Evolutionary conservation across 2,888 invertebrate genomes (phyloP).

Genomic region (Harpalus rubripes): DNA sequence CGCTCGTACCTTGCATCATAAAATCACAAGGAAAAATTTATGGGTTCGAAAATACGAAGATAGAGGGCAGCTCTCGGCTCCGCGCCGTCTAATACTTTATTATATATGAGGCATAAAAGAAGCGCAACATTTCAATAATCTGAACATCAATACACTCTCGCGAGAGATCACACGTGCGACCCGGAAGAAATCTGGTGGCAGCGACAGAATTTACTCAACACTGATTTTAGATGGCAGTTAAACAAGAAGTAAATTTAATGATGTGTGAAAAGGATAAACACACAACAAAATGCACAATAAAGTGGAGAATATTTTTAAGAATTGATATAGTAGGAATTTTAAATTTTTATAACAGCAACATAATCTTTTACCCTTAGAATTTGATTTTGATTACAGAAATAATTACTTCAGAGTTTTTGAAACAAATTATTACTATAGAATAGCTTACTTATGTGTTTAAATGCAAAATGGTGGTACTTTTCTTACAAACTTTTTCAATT

Average conservation of each 20-base stretch:
- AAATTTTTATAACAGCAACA: no score
- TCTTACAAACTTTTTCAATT: no score
- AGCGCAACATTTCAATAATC: constrained; percentile 64
- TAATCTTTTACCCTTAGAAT: no score
- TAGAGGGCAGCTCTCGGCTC: constrained; percentile 43
- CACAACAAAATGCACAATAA: constrained; percentile 3
- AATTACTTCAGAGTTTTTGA: no score
- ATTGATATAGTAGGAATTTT: no score
- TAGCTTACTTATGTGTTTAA: no score
- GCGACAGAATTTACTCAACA: background rate
- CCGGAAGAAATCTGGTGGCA: background rate
- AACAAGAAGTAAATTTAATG: constrained; percentile 34
- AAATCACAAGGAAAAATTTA: constrained; percentile 63
- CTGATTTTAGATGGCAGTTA: constrained; percentile 1
- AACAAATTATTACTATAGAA: no score
- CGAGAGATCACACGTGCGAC: constrained; percentile 4
- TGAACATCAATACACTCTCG: constrained; percentile 63
- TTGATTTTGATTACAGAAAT: no score
- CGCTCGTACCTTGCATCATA: constrained; percentile 52
- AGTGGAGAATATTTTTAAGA: background rate
- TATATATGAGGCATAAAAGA: constrained; percentile 66
- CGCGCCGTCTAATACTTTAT: constrained; percentile 63
- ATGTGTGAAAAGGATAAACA: constrained; percentile 8
- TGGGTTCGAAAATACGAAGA: constrained; percentile 62
- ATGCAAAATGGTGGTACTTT: no score